Percentiles rank a stretch among this genome's conserved stretches.
These are phyloP conservation scores for Tryphoninae sp. DNA, from an alignment of 2,888 invertebrate species.

Conservation along the genomic window DNA sequence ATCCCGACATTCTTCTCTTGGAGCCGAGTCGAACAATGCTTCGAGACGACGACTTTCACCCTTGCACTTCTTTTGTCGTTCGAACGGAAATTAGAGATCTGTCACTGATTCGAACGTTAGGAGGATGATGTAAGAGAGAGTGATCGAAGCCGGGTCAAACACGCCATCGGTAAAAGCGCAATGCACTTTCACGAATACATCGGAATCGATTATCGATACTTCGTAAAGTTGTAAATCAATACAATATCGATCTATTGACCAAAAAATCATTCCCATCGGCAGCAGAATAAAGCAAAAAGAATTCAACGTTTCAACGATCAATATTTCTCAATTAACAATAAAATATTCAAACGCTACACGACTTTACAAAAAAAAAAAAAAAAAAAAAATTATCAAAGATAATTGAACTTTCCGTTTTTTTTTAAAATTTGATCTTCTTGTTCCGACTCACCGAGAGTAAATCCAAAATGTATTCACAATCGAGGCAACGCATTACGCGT, in stretches of 20 bases:
- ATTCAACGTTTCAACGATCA: too few species aligned
- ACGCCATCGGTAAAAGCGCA: conserved; percentile 16
- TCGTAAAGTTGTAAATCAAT: not conserved
- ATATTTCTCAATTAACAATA: too few species aligned
- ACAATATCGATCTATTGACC: not conserved
- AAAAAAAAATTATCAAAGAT: not conserved
- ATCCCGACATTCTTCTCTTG: conserved; percentile 53
- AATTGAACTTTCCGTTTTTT: not conserved
- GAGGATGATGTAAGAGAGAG: conserved; percentile 39
- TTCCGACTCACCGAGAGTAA: conserved; percentile 65
- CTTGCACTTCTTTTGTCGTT: conserved; percentile 66
- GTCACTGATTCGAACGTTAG: conserved; percentile 56
- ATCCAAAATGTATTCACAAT: conserved; percentile 61
- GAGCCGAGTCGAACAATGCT: conserved; percentile 51
- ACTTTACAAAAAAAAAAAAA: not conserved
- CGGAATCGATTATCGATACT: conserved; percentile 23
- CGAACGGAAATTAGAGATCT: conserved; percentile 62
- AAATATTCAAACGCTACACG: too few species aligned
- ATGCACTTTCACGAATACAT: conserved; percentile 56
- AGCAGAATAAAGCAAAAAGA: not conserved
- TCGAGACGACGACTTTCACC: conserved; percentile 61
- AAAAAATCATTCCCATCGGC: not conserved
- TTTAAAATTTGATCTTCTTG: not conserved
- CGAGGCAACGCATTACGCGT: conserved; percentile 64
- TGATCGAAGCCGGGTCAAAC: not conserved